Evolutionary conservation across 1,140 invertebrate species (phyloP).

Genomic region (Olivierus martensii): DNA sequence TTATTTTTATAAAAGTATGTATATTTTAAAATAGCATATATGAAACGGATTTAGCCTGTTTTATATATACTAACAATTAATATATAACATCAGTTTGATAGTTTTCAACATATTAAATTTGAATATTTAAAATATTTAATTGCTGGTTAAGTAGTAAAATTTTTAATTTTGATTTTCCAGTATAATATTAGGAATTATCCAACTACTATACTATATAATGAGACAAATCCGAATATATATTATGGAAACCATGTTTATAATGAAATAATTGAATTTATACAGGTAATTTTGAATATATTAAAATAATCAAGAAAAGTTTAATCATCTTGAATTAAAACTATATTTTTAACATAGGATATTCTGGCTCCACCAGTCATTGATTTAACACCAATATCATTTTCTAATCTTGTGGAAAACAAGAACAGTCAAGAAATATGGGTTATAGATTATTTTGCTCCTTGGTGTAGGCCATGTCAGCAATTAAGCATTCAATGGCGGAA

Average conservation of each 20-base stretch:
- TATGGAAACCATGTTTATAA: constrained; percentile 43
- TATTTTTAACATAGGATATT: constrained; percentile 28
- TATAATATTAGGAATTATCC: constrained; percentile 56
- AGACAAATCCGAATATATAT: constrained; percentile 39
- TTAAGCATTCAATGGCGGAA: constrained; percentile 45
- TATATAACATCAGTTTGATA: too few relatives aligned
- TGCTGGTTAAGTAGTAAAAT: too few relatives aligned
- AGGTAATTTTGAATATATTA: constrained; percentile 27
- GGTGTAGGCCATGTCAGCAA: constrained; percentile 52
- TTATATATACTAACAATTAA: too few relatives aligned
- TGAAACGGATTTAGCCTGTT: too few relatives aligned
- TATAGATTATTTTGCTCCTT: constrained; percentile 52
- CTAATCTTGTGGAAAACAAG: constrained; percentile 37
- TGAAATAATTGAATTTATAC: constrained; percentile 51
- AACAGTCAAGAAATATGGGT: constrained; percentile 39
- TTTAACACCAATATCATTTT: constrained; percentile 41
- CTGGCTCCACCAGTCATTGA: constrained; percentile 40
- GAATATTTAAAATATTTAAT: too few relatives aligned
- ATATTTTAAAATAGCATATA: too few relatives aligned
- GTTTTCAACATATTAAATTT: too few relatives aligned
- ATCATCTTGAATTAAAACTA: not conserved
- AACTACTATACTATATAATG: constrained; percentile 54
- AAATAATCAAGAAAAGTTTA: constrained; percentile 2
- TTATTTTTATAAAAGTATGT: constrained; percentile 6
- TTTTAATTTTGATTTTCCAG: constrained; percentile 31